phyloP scores from a whole-genome alignment of 37 sponge, comb jelly and placozoan genomes.

The Ephydatia muelleri region DNA sequence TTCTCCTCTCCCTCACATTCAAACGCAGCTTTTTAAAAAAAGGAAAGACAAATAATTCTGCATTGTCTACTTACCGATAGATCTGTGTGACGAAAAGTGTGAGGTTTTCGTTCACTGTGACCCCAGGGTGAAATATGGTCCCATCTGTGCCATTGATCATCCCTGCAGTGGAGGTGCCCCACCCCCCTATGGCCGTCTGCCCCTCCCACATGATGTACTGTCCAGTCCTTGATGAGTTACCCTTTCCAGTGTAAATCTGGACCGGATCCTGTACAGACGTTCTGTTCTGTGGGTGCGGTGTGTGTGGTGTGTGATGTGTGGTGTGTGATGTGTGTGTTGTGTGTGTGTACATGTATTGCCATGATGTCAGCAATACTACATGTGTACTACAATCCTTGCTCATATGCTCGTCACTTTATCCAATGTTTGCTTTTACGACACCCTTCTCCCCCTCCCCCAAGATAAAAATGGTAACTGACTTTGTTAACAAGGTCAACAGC shows the following conservation, averaged over 20 bases:
- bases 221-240: constrained; percentile 27
- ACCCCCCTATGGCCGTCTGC: constrained; percentile 37
- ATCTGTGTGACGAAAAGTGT: constrained; percentile 66
- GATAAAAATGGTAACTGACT: no score
- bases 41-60: neutral
- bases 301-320: neutral
- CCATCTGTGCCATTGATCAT: constrained; percentile 74
- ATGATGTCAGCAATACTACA: neutral
- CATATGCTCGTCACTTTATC: no score
- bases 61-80: constrained; percentile 42
- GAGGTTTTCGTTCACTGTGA: constrained; percentile 45
- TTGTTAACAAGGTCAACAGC: no score
- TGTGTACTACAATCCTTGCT: no score
- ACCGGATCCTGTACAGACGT: constrained; percentile 16
- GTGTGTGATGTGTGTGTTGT: no score
- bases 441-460: no score
- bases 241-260: constrained; percentile 58
- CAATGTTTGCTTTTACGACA: no score
- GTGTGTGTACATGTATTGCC: neutral
- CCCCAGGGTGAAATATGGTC: constrained; percentile 66
- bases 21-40: neutral
- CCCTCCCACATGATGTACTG: constrained; percentile 73
- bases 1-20: neutral
- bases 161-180: constrained; percentile 56
- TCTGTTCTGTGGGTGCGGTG: constrained; percentile 8